Evolutionary conservation across 2,888 invertebrate genomes (phyloP), one percentile per base, ranked within the genome.

Genomic region (Plutella xylostella): DNA sequence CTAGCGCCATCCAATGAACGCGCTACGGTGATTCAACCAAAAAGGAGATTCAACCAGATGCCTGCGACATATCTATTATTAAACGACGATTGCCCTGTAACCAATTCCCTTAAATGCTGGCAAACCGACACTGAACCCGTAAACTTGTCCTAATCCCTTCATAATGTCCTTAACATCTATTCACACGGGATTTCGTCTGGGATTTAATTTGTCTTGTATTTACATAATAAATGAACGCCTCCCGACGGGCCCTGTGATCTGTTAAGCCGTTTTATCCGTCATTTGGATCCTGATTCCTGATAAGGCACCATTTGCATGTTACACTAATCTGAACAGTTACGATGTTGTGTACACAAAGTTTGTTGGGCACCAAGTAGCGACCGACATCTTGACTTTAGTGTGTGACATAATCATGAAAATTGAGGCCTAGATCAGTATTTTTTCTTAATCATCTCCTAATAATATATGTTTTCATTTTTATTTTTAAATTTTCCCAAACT

Each of bases 121-220:
- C 11, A 28, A 28, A 28, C 7, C 9, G 28, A n/a, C 9, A n/a
- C 28, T 12, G 9, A 28, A 6, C 12, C 38, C 18, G 11, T 21
- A 4, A 12, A 17, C 21, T 39, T 39, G 20, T 28, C 28, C n/a
- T 28, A 28, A 28, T 28, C 28, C 28, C 28, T 28, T 28, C n/a
- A 28, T n/a, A 28, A n/a, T n/a, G n/a, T n/a, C 11, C n/a, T n/a
- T n/a, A n/a, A n/a, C n/a, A n/a, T n/a, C n/a, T n/a, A n/a, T n/a
- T 78, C 78, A 77, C 78, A 74, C 71, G 71, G 71, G 75, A 77
- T 70, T 74, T 78, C 76, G 25, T 72, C 71, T 73, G 61, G 80
- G 80, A 79, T 79, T 82, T 82, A 82, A 80, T 80, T 82, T 79
- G 80, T 82, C 77, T 72, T 65, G 76, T 80, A 82, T 82, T 82